phyloP scores from a whole-genome alignment of 1,140 invertebrate genomes.

The Catajapyx aquilonaris region DNA sequence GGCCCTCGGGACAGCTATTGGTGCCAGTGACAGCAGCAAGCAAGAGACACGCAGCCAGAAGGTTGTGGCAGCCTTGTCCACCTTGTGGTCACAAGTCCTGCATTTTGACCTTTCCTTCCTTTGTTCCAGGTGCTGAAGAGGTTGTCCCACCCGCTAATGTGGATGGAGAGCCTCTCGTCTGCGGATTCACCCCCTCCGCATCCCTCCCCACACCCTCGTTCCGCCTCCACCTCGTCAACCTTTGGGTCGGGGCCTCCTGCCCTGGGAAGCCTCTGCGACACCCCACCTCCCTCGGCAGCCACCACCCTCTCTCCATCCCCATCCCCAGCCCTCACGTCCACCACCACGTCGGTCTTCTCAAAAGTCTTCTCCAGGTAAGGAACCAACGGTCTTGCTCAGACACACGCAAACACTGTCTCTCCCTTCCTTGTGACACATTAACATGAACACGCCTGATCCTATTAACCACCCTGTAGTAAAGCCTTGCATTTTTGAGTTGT shows the following conservation, averaged over 20 bases:
- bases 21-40: no score
- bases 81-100: conserved; percentile 18
- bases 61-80: conserved; percentile 22
- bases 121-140: conserved; percentile 57
- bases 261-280: no score
- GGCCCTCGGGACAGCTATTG: no score
- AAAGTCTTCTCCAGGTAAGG: conserved; percentile 72
- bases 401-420: no score
- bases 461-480: no score
- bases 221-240: conserved; percentile 17
- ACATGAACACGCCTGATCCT: no score
- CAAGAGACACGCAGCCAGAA: no score
- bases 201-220: conserved; percentile 2
- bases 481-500: no score
- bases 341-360: conserved; percentile 55
- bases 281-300: conserved; percentile 19
- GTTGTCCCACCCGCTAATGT: conserved; percentile 72
- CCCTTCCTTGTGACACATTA: no score
- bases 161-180: conserved; percentile 68
- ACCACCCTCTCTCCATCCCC: conserved; percentile 29
- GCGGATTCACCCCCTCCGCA: neutral
- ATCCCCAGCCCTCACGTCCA: conserved; percentile 38
- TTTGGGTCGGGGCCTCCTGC: conserved; percentile 15
- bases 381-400: no score
- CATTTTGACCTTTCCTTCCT: conserved; percentile 11